These are phyloP conservation scores for Bilobella aurantiaca DNA, from an alignment of 1,140 invertebrate species.

Conservation along the genomic window DNA sequence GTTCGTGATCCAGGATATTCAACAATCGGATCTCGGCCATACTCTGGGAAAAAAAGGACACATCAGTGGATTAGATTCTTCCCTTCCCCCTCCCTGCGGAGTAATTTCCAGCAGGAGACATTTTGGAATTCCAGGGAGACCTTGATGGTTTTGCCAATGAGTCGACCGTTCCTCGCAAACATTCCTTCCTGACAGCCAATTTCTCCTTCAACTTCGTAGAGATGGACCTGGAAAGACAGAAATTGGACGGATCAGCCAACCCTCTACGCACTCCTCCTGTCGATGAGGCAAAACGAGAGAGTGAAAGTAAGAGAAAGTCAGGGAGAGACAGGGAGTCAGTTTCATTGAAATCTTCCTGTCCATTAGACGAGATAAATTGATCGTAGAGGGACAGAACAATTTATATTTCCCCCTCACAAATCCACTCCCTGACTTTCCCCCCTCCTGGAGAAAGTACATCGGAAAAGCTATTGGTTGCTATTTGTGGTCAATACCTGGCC, in stretches of 20 bases:
- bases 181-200: conserved; percentile 27
- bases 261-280: background rate
- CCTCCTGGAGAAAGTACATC: too few relatives aligned
- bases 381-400: background rate
- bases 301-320: background rate
- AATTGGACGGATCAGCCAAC: background rate
- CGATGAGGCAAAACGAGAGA: background rate
- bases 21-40: too few relatives aligned
- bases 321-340: background rate
- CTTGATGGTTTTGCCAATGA: conserved; percentile 33
- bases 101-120: too few relatives aligned
- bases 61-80: background rate
- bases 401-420: background rate
- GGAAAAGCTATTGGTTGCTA: background rate
- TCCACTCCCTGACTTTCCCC: background rate
- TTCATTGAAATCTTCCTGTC: background rate
- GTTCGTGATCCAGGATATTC: too few relatives aligned
- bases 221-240: conserved; percentile 26
- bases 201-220: conserved; percentile 34
- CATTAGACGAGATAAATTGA: background rate
- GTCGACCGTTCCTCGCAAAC: conserved; percentile 31
- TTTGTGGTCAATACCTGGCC: conserved; percentile 25
- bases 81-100: too few relatives aligned
- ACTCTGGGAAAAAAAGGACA: too few relatives aligned
- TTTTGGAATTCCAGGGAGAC: too few relatives aligned